These are phyloP conservation scores for Capitulum mitella DNA, from an alignment of 2,888 invertebrate genomes.

Conservation along the genomic window DNA sequence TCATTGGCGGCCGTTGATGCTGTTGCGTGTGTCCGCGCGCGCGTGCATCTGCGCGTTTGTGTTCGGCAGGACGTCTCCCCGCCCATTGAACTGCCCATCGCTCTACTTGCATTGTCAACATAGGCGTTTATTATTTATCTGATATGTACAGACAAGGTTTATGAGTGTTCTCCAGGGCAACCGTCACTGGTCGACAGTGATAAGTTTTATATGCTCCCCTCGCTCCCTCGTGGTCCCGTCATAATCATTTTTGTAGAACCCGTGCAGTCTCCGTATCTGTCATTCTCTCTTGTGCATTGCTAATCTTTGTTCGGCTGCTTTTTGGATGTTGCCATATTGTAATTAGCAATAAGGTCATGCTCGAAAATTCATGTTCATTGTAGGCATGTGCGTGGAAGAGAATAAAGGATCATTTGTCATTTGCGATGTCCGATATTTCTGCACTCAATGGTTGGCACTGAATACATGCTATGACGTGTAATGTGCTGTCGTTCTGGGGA, in stretches of 20 bases:
- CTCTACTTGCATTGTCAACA: background rate
- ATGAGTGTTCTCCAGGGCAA: constrained; percentile 3
- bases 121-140: constrained; percentile 16
- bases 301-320: background rate
- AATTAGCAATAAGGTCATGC: constrained; percentile 23
- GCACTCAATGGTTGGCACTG: constrained; percentile 22
- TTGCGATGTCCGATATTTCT: constrained; percentile 8
- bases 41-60: background rate
- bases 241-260: background rate
- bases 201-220: background rate
- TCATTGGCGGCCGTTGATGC: background rate
- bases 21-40: background rate
- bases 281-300: constrained; percentile 3
- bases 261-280: background rate
- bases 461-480: constrained; percentile 21
- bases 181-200: background rate
- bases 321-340: constrained; percentile 21
- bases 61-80: background rate
- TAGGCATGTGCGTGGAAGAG: background rate
- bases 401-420: constrained; percentile 24
- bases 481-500: too few species aligned
- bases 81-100: background rate
- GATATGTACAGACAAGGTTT: constrained; percentile 10
- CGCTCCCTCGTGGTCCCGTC: background rate
- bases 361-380: constrained; percentile 24